Conservation (phyloP, 2,113 vertebrate genomes). For the Hirundichthys speculiger region DNA sequence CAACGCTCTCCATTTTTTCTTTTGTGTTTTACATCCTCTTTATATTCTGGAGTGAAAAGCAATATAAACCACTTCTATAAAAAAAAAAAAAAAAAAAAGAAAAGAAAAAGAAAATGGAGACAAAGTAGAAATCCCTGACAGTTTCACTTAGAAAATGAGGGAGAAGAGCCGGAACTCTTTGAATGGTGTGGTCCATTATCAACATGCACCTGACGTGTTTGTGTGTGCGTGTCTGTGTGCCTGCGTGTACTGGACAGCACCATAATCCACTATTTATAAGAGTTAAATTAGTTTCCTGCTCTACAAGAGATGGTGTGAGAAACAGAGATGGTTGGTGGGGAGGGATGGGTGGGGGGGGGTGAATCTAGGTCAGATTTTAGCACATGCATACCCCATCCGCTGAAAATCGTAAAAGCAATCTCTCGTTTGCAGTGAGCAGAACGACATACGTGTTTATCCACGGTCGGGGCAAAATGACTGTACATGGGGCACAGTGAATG, state of each 20-base stretch:
- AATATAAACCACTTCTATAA: conserved; percentile 67
- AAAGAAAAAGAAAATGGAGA: no score
- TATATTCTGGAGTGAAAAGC: conserved; percentile 58
- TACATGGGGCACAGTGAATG: conserved; percentile 39
- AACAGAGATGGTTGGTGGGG: conserved; percentile 6
- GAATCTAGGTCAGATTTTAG: conserved; percentile 72
- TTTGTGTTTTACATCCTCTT: conserved; percentile 52
- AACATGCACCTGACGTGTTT: conserved; percentile 67
- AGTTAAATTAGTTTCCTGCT: conserved; percentile 60
- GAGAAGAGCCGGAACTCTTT: conserved; percentile 52
- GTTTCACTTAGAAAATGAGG: conserved; percentile 59
- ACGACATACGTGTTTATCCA: conserved; percentile 56
- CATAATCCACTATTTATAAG: conserved; percentile 56
- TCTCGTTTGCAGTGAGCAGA: conserved; percentile 38
- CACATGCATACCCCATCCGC: conserved; percentile 53
- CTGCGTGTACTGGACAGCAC: conserved; percentile 62
- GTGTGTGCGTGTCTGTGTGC: conserved; percentile 34
- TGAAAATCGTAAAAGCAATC: conserved; percentile 21
- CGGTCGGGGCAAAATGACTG: conserved; percentile 22
- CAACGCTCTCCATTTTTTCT: conserved; percentile 49
- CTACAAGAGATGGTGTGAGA: conserved; percentile 45
- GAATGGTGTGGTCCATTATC: conserved; percentile 70
- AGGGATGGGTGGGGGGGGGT: conserved; percentile 31
- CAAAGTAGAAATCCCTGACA: conserved; percentile 76
- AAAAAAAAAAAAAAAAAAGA: conserved; percentile 44